Conservation (phyloP, 2,888 invertebrate genomes). For the Apoda limacodes region DNA sequence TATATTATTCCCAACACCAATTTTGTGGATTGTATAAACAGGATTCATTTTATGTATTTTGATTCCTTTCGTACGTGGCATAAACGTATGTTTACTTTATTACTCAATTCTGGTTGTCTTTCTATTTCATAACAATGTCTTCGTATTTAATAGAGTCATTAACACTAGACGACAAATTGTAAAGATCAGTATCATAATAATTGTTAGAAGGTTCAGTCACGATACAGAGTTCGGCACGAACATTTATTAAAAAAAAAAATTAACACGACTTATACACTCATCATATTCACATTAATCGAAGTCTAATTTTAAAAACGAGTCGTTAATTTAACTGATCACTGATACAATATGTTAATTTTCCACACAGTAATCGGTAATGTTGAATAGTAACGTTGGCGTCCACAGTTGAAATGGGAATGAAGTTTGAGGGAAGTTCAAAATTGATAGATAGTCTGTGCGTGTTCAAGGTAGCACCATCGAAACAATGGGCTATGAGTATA, state of each 20-base stretch:
- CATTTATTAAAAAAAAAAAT: no score
- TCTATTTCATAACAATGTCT: conserved; percentile 31
- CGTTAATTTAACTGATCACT: no score
- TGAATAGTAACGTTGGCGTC: conserved; percentile 19
- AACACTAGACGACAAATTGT: conserved; percentile 41
- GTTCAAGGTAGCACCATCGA: conserved; percentile 46
- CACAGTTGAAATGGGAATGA: conserved; percentile 44
- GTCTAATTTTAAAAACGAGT: no score
- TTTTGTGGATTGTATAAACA: conserved; percentile 44
- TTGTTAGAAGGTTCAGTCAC: conserved; percentile 49
- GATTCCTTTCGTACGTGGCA: background rate
- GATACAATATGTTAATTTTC: no score
- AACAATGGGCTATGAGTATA: conserved; percentile 57
- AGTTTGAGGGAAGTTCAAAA: conserved; percentile 32
- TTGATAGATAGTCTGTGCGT: conserved; percentile 48
- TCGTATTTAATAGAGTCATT: conserved; percentile 45
- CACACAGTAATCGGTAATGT: no score
- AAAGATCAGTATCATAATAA: conserved; percentile 57
- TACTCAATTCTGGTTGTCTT: conserved; percentile 23
- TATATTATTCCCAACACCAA: conserved; percentile 34
- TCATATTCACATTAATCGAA: no score
- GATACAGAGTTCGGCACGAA: conserved; percentile 40
- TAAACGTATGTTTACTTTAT: background rate
- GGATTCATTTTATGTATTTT: conserved; percentile 37
- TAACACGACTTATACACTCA: no score